A percentile compares a stretch with the other conserved stretches of the same genome.
phyloP scores from a whole-genome alignment of 2,888 invertebrate species.

The Coenonympha arcania region DNA sequence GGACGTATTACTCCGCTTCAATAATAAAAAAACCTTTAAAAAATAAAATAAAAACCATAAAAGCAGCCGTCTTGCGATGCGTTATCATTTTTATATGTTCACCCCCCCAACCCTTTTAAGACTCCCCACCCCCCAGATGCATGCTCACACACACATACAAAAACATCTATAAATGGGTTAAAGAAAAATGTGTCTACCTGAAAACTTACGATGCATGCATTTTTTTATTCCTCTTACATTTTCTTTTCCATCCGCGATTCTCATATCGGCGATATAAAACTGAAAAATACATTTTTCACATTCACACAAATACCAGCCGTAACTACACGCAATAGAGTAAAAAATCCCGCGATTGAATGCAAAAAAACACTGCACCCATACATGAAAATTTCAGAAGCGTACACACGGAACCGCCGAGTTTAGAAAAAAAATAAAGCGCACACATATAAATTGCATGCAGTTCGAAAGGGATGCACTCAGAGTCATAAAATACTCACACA shows the following conservation, averaged over 20 bases:
- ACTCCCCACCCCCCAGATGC: constrained; percentile 49
- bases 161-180: constrained; percentile 70
- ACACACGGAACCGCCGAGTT: constrained; percentile 57
- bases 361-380: constrained; percentile 64
- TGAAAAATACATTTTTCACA: constrained; percentile 67
- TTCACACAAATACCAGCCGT: constrained; percentile 40
- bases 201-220: constrained; percentile 71
- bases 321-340: constrained; percentile 26
- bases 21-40: constrained; percentile 65
- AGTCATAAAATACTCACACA: constrained; percentile 71
- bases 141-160: constrained; percentile 50
- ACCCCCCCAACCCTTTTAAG: constrained; percentile 49
- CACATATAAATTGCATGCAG: constrained; percentile 73
- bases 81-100: constrained; percentile 75
- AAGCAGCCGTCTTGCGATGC: constrained; percentile 74
- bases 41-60: constrained; percentile 73
- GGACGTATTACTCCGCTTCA: constrained; percentile 41
- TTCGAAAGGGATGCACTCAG: constrained; percentile 74
- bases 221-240: constrained; percentile 71
- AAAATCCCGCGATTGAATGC: constrained; percentile 32
- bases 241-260: constrained; percentile 74
- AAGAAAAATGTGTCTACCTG: constrained; percentile 75
- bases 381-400: constrained; percentile 47
- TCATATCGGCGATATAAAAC: constrained; percentile 75
- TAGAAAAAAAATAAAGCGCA: constrained; percentile 70